phyloP scores from a whole-genome alignment of 30 jellyfish, hydroid and myxozoan genomes.

The Hydractinia symbiolongicarpus region DNA sequence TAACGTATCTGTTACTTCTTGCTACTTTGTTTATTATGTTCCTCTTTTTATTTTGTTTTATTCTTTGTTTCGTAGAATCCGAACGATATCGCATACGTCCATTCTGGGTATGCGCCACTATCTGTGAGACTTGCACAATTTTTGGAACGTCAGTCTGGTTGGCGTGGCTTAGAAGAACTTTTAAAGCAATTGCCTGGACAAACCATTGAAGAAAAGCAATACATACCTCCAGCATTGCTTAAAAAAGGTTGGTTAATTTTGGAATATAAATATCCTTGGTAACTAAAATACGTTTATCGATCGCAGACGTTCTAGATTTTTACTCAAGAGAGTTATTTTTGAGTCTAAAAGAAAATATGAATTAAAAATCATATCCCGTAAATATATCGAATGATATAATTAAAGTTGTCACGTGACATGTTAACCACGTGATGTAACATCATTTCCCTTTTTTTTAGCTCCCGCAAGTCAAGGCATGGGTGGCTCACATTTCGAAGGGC shows the following conservation, averaged over 20 bases:
- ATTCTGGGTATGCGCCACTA: slow-evolving; percentile 97
- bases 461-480: slow-evolving; percentile 19
- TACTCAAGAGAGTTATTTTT: too few species aligned
- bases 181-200: slow-evolving; percentile 87
- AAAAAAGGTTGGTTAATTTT: slow-evolving; percentile 46
- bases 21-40: not conserved
- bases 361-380: too few species aligned
- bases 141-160: slow-evolving; percentile 75
- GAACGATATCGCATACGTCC: slow-evolving; percentile 88
- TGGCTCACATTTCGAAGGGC: slow-evolving; percentile 20
- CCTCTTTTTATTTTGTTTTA: not conserved
- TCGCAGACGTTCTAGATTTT: too few species aligned
- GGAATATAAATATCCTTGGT: too few species aligned
- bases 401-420: too few species aligned
- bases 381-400: too few species aligned
- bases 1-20: not conserved
- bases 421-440: too few species aligned
- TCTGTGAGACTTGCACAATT: slow-evolving; percentile 89
- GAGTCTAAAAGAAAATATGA: too few species aligned
- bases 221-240: slow-evolving; percentile 81
- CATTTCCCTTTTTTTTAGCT: not conserved
- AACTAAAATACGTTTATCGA: too few species aligned
- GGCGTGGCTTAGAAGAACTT: slow-evolving; percentile 94
- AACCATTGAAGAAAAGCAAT: slow-evolving; percentile 76
- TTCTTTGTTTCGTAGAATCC: slow-evolving; percentile 39